These are phyloP conservation scores for Kradibia gibbosae DNA, from an alignment of 1,140 invertebrate species.

Conservation along the genomic window DNA sequence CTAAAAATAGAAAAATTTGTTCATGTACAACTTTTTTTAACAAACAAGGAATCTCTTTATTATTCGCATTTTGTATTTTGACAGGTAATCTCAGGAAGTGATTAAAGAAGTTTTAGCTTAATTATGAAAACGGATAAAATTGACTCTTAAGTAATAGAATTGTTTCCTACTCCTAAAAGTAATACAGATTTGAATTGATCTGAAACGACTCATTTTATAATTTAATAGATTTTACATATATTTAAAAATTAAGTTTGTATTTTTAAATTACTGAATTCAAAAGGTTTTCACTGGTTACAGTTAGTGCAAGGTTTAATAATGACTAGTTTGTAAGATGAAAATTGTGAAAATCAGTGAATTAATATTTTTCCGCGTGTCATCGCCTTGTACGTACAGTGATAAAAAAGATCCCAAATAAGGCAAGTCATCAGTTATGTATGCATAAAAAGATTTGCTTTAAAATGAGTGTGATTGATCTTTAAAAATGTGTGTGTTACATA, in stretches of 20 bases:
- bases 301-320: neutral
- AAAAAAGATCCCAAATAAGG: neutral
- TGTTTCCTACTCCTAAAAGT: slow-evolving; percentile 6
- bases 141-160: slow-evolving; percentile 19
- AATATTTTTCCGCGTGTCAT: slow-evolving; percentile 20
- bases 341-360: slow-evolving; percentile 11
- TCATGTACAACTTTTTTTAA: neutral
- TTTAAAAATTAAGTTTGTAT: neutral
- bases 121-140: slow-evolving; percentile 20
- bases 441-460: slow-evolving; percentile 16
- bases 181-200: neutral
- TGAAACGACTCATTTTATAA: neutral
- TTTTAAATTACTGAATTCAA: neutral
- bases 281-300: neutral
- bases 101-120: slow-evolving; percentile 20
- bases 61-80: neutral
- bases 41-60: slow-evolving; percentile 12
- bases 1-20: slow-evolving; percentile 9
- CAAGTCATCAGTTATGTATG: slow-evolving; percentile 16
- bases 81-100: slow-evolving; percentile 8
- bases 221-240: neutral
- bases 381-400: neutral
- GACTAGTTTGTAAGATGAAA: neutral
- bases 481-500: neutral
- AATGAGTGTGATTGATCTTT: neutral